A percentile compares a stretch with the other conserved stretches of the same genome.
Evolutionary conservation across 2,888 invertebrate species (phyloP).

Genomic region (Dexiosoma caninum): DNA sequence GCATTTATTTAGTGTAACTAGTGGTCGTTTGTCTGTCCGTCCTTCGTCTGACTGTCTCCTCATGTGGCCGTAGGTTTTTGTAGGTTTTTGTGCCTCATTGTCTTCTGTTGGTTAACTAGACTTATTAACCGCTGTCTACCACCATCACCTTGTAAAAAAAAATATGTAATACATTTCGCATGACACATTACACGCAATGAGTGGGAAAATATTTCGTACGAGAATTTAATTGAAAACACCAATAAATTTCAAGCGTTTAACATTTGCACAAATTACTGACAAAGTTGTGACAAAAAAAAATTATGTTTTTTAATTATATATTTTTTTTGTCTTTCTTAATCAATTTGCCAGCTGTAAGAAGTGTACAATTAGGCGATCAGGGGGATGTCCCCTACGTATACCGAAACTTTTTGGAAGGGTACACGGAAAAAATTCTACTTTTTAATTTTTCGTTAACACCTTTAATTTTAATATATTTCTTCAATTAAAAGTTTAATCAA

Average conservation of each 20-base stretch:
- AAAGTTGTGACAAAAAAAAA: neutral
- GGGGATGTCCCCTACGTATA: no score
- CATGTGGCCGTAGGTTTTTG: neutral
- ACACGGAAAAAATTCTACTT: no score
- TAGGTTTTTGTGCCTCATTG: neutral
- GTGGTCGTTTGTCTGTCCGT: neutral
- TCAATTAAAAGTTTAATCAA: no score
- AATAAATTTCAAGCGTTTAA: constrained; percentile 12
- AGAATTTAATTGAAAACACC: constrained; percentile 5
- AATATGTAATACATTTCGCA: constrained; percentile 38
- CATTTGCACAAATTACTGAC: neutral
- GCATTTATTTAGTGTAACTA: constrained; percentile 47
- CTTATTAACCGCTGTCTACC: neutral
- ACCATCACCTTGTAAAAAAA: constrained; percentile 36
- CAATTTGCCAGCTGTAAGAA: no score
- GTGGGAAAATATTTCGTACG: constrained; percentile 13
- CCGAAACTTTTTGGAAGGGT: no score
- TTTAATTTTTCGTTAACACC: no score
- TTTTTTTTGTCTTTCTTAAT: neutral
- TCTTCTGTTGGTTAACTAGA: neutral
- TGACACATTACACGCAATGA: constrained; percentile 20
- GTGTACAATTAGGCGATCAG: no score
- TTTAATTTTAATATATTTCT: no score
- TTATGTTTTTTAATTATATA: no score
- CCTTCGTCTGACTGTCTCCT: neutral